Evolutionary conservation across 2,888 invertebrate species (phyloP).

Genomic region (Eupithecia inturbata): DNA sequence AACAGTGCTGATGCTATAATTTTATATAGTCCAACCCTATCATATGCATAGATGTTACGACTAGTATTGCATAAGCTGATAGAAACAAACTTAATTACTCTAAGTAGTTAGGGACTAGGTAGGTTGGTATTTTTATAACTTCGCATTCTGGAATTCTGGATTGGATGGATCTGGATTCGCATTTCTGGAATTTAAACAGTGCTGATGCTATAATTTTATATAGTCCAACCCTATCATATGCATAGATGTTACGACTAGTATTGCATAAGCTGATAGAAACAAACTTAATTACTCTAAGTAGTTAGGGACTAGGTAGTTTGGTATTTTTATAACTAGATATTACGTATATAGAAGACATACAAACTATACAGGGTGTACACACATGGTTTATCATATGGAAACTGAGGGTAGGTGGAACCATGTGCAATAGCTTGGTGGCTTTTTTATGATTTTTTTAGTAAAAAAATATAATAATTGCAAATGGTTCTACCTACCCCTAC

Average conservation of each 20-base stretch:
- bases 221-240: neutral
- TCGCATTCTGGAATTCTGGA: no score
- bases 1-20: neutral
- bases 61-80: neutral
- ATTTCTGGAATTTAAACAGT: neutral
- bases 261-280: neutral
- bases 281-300: neutral
- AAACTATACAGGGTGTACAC: no score
- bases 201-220: neutral
- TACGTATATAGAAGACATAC: no score
- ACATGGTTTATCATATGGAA: no score
- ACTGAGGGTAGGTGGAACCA: no score
- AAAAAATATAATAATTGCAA: no score
- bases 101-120: neutral
- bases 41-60: neutral
- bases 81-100: neutral
- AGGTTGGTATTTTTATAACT: neutral
- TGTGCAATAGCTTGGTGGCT: no score
- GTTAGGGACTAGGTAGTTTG: neutral
- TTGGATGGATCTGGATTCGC: no score
- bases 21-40: neutral
- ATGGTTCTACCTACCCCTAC: no score
- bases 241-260: neutral
- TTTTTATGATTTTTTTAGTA: no score
- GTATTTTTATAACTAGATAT: no score